Base-by-base conservation (phyloP, 2,888 invertebrate species). In the Parnassius orleans region DNA sequence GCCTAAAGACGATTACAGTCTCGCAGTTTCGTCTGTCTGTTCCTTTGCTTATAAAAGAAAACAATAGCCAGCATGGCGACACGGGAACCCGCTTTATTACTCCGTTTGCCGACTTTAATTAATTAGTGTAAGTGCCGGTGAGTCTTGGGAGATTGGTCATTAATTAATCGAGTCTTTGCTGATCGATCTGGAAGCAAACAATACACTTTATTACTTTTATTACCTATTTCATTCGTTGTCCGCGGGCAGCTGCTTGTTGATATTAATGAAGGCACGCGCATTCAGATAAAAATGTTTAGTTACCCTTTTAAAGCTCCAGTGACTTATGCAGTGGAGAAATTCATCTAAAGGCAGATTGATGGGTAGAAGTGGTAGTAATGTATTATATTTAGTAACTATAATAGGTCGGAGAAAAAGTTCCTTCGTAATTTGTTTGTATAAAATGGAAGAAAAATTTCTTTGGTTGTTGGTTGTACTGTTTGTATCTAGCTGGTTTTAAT, bases 101-200 rank as follows among this genome's bases (percentile, higher is more conserved):
- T 83, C 76, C 80, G 83, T 81, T 81, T 79, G 80, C 78, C 76
- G 72, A 81, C 79, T 83, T 83, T 86, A 86, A 89, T 89, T 87
- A 90, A 90, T 90, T 89, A 89, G 78, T 82, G 80, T 83, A 84
- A 89, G 89, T 87, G 87, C 88, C 87, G 89, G 89, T 87, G 87
- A 86, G 86, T 83, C 87, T 81, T 84, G 72, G 72, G 87, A 84
- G 88, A 88, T 87, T 83, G 88, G 86, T 86, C 87, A 89, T 90
- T 89, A 87, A 87, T 90, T 89, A 87, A 83, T 80, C 80, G 83
- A 78, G 78, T 84, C 85, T 86, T 84, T 79, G 82, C 78, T 84
- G 78, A 88, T 89, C 87, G 88, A 87, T 89, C 87, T 83, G 74
- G 75, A 66, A 72, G 78, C 83, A 86, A 87, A 88, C 87, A 89